phyloP scores from a whole-genome alignment of 2,888 invertebrate species.

The Heliconius cydno region DNA sequence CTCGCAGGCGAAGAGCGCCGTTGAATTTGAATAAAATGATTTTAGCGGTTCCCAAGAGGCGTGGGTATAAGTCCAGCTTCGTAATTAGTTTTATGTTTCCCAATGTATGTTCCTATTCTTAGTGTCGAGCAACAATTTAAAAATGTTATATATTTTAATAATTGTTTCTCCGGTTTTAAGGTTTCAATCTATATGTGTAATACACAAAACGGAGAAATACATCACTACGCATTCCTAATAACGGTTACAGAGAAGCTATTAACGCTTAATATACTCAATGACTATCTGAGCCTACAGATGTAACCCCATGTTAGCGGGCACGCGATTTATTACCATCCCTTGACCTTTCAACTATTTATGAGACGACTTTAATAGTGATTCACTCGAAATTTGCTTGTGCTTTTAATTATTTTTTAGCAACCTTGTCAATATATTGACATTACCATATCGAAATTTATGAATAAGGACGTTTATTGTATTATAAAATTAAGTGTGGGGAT shows the following conservation, averaged over 20 bases:
- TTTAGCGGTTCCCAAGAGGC: no score
- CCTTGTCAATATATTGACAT: constrained; percentile 28
- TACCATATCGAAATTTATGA: constrained; percentile 15
- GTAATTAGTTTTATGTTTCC: no score
- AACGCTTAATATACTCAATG: constrained; percentile 22
- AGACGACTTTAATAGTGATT: constrained; percentile 48
- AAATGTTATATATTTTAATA: no score
- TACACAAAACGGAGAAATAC: neutral
- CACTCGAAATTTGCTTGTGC: constrained; percentile 19
- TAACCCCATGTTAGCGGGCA: constrained; percentile 75
- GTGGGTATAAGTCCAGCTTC: no score
- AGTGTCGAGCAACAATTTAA: no score
- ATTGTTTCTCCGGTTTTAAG: no score
- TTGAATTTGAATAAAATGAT: no score
- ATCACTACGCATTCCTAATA: neutral
- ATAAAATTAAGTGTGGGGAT: neutral
- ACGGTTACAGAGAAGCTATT: constrained; percentile 3
- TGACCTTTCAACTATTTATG: constrained; percentile 67
- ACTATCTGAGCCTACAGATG: constrained; percentile 64
- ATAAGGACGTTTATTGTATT: constrained; percentile 16
- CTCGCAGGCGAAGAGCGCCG: no score
- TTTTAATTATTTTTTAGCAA: constrained; percentile 30
- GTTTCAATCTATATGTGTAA: neutral
- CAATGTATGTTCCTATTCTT: no score
- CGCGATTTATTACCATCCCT: constrained; percentile 74